Conservation (phyloP, 1,140 invertebrate species). For the Subanguina moxae region DNA sequence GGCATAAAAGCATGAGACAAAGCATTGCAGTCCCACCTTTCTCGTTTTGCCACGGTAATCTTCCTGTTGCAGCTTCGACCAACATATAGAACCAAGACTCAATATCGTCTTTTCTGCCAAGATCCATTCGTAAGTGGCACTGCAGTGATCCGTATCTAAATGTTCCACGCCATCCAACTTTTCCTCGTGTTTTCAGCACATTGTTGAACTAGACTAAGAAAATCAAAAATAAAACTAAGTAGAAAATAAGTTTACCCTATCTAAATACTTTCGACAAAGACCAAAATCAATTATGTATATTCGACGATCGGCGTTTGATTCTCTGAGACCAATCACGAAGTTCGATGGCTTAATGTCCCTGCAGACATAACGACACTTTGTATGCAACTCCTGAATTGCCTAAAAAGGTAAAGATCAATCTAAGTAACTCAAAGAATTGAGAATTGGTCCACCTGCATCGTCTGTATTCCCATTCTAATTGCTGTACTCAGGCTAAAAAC, state of each 20-base stretch:
- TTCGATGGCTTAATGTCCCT: constrained; percentile 48
- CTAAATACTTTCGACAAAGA: constrained; percentile 83
- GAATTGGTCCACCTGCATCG: constrained; percentile 22
- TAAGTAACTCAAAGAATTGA: background rate
- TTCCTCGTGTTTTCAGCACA: constrained; percentile 29
- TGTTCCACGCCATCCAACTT: constrained; percentile 69
- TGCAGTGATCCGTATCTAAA: constrained; percentile 98
- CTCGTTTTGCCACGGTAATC: constrained; percentile 36
- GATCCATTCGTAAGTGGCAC: constrained; percentile 86
- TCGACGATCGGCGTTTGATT: constrained; percentile 10
- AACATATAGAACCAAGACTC: constrained; percentile 49
- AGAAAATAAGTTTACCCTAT: constrained; percentile 14
- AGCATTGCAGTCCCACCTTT: background rate
- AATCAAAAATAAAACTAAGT: constrained; percentile 61
- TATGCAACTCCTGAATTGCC: constrained; percentile 47
- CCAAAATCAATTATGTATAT: constrained; percentile 86
- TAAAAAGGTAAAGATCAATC: background rate
- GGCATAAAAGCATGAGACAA: background rate
- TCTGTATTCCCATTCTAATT: constrained; percentile 42
- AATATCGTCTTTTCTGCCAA: constrained; percentile 31
- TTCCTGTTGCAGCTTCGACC: constrained; percentile 42
- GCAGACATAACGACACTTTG: constrained; percentile 34
- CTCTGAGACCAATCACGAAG: constrained; percentile 40
- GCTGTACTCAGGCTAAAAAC: constrained; percentile 42
- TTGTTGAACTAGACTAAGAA: constrained; percentile 76